Conservation (phyloP, 2,797 vertebrate species). For the Pseudomugil tenellus region DNA sequence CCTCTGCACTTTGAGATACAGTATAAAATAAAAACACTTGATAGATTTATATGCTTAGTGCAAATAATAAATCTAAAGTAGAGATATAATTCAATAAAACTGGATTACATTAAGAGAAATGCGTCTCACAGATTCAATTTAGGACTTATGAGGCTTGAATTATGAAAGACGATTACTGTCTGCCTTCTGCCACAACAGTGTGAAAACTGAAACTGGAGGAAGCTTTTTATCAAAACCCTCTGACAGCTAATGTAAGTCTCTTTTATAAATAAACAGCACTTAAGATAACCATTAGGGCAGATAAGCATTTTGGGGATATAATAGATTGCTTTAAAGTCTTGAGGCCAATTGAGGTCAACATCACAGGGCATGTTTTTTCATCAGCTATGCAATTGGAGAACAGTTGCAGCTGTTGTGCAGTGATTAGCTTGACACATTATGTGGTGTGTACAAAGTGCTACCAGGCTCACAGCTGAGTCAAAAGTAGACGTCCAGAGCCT, state of each 20-base stretch:
- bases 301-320: conserved; percentile 47
- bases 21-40: conserved; percentile 48
- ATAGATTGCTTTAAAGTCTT: conserved; percentile 53
- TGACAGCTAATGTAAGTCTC: conserved; percentile 46
- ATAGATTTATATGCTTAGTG: conserved; percentile 61
- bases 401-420: conserved; percentile 69
- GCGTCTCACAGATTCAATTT: conserved; percentile 69
- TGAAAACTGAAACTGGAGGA: conserved; percentile 39
- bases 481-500: conserved; percentile 53
- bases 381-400: conserved; percentile 49
- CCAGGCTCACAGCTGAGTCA: conserved; percentile 74
- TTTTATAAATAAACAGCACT: conserved; percentile 54
- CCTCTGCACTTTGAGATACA: conserved; percentile 47
- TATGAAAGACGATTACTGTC: conserved; percentile 66
- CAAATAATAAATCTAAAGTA: conserved; percentile 73
- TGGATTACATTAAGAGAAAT: conserved; percentile 73
- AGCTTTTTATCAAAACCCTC: conserved; percentile 44
- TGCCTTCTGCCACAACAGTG: conserved; percentile 51
- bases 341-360: conserved; percentile 65
- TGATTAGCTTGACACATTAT: conserved; percentile 70
- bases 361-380: conserved; percentile 53
- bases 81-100: conserved; percentile 75
- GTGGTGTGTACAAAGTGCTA: conserved; percentile 70
- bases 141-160: conserved; percentile 70
- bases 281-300: conserved; percentile 36